Percentiles rank a stretch among this genome's conserved stretches.
These are phyloP conservation scores for Sebastiscus tertius DNA, from an alignment of 2,797 vertebrate genomes.

Conservation along the genomic window DNA sequence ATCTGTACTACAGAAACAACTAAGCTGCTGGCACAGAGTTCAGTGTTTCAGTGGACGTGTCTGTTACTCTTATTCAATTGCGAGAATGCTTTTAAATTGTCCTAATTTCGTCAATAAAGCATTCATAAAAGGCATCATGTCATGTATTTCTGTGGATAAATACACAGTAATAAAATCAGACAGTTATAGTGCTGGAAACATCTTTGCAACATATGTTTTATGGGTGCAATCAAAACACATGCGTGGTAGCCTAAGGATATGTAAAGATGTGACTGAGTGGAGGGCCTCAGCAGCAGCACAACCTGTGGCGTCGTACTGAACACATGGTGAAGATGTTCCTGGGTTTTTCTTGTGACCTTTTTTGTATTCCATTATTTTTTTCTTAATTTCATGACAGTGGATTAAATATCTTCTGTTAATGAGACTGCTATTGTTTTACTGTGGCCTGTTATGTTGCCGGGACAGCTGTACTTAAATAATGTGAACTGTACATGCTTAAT, in stretches of 20 bases:
- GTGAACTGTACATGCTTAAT: constrained; percentile 24
- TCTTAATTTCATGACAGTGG: background rate
- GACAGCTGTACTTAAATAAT: constrained; percentile 19
- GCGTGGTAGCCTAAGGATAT: constrained; percentile 7
- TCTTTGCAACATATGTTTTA: constrained; percentile 41
- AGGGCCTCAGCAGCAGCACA: constrained; percentile 9
- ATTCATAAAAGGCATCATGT: constrained; percentile 40
- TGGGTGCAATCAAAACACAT: constrained; percentile 35
- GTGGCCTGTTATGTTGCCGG: background rate
- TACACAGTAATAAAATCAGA: constrained; percentile 38
- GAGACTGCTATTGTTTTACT: constrained; percentile 4
- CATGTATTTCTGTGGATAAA: constrained; percentile 34
- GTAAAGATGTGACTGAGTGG: constrained; percentile 10
- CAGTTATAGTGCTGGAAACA: constrained; percentile 28
- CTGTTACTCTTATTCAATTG: constrained; percentile 52
- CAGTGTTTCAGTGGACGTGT: constrained; percentile 43
- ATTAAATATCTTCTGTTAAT: constrained; percentile 23
- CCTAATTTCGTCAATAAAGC: constrained; percentile 46
- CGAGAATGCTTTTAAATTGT: constrained; percentile 44
- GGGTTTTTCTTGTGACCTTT: constrained; percentile 2
- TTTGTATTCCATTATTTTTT: background rate
- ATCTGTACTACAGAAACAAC: constrained; percentile 70
- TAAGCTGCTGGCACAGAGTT: constrained; percentile 63
- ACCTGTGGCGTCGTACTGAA: background rate
- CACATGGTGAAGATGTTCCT: background rate